A percentile compares a stretch with the other conserved stretches of the same genome.
These are phyloP conservation scores for Drosophila kurseongensis DNA, from an alignment of 1,140 invertebrate genomes.

Conservation along the genomic window DNA sequence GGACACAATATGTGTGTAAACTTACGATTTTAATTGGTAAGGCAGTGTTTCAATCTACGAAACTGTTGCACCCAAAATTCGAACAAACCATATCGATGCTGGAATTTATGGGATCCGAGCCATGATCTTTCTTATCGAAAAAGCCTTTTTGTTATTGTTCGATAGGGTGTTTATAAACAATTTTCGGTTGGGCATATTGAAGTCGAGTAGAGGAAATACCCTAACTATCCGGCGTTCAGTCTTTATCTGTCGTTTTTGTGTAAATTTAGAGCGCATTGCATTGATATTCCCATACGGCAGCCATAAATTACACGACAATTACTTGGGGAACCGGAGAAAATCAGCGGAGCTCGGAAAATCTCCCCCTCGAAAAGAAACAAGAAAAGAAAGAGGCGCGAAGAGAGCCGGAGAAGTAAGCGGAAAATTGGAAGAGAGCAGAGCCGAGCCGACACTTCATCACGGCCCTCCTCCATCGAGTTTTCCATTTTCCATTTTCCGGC, in stretches of 20 bases:
- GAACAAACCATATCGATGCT: not conserved
- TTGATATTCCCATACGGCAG: constrained; percentile 79
- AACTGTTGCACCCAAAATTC: not conserved
- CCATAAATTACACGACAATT: constrained; percentile 79
- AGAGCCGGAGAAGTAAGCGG: constrained; percentile 22
- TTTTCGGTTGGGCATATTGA: constrained; percentile 16
- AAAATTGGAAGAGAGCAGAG: constrained; percentile 64
- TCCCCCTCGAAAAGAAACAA: constrained; percentile 18
- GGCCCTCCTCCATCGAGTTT: constrained; percentile 6
- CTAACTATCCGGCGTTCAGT: not conserved
- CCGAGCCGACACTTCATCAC: constrained; percentile 74
- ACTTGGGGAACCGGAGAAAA: constrained; percentile 46
- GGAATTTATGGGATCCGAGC: constrained; percentile 24
- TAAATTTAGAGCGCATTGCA: constrained; percentile 74
- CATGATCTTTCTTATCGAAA: constrained; percentile 36
- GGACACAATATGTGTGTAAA: not conserved
- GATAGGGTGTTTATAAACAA: constrained; percentile 72
- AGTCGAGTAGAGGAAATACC: constrained; percentile 23
- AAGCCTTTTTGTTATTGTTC: constrained; percentile 19
- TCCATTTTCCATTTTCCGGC: constrained; percentile 17
- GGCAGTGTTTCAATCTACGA: not conserved
- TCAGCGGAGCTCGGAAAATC: constrained; percentile 16
- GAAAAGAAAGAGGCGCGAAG: constrained; percentile 26
- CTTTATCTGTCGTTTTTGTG: constrained; percentile 20
- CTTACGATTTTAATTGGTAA: constrained; percentile 5